Evolutionary conservation across 2,113 vertebrate genomes (phyloP).

Genomic region (Trematocara stigmaticum): DNA sequence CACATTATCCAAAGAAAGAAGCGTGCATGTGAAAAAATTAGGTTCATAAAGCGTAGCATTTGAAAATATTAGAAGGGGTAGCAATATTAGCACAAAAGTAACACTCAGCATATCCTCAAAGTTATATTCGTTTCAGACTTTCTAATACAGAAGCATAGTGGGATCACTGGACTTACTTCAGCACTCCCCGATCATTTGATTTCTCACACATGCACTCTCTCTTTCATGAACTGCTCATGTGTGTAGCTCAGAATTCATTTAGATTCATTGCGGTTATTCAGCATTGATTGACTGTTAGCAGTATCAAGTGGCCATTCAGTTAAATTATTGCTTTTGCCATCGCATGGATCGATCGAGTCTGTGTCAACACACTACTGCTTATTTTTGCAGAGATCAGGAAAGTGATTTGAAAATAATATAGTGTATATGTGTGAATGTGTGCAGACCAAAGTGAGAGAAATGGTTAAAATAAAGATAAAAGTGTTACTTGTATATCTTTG

Average conservation of each 20-base stretch:
- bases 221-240: not conserved
- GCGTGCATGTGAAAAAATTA: not conserved
- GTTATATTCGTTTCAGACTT: not conserved
- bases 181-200: not conserved
- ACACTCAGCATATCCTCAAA: not conserved
- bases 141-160: not conserved
- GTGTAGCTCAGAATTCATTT: not conserved
- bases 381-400: not conserved
- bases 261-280: constrained; percentile 1
- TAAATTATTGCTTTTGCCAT: constrained; percentile 39
- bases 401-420: not conserved
- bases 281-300: constrained; percentile 20
- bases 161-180: not conserved
- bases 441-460: not conserved
- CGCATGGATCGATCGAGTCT: constrained; percentile 21
- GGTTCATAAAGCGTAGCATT: not conserved
- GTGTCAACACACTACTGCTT: not conserved
- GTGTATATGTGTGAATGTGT: not conserved
- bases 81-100: not conserved
- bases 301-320: constrained; percentile 14
- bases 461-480: not conserved
- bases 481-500: not conserved
- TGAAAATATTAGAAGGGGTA: not conserved
- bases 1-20: not conserved
- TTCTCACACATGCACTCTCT: not conserved